A percentile compares a stretch with the other conserved stretches of the same genome.
Evolutionary conservation across 2,113 vertebrate species (phyloP).

Genomic region (Hyaena hyaena): DNA sequence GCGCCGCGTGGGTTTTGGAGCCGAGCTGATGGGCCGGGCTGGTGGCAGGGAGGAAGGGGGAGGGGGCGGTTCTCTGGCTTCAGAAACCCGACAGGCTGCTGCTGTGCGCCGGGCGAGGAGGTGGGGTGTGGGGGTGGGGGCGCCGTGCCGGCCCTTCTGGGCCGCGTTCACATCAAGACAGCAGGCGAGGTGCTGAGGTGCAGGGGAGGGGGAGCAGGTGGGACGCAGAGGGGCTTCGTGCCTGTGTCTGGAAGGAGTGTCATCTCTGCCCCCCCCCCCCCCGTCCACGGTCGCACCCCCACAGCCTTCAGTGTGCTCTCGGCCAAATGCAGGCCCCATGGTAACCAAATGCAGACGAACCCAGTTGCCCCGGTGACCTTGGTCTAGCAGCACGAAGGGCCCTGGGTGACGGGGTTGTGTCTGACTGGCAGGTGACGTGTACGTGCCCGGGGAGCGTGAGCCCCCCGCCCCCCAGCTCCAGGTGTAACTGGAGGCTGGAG

Average conservation of each 20-base stretch:
- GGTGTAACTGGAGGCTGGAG: not conserved
- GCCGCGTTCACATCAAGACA: accelerated
- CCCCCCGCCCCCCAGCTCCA: not conserved
- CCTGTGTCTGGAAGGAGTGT: not conserved
- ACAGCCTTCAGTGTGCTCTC: not conserved
- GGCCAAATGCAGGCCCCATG: not conserved
- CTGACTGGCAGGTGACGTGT: no score
- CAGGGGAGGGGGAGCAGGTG: not conserved
- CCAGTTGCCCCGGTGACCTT: not conserved
- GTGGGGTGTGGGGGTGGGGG: not conserved
- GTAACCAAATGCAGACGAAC: not conserved
- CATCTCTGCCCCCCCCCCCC: not conserved
- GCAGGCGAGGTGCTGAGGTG: accelerated
- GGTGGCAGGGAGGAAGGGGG: not conserved
- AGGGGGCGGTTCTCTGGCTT: not conserved
- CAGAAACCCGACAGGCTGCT: accelerated
- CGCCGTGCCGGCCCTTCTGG: accelerated
- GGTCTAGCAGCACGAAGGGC: no score
- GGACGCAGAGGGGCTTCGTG: not conserved
- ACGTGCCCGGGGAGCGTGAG: not conserved
- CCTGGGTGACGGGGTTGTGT: no score
- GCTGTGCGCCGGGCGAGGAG: accelerated
- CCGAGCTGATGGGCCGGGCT: accelerated
- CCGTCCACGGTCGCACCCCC: no score
- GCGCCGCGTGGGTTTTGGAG: accelerated